Conservation (phyloP, 2,113 vertebrate species). For the Equus quagga region DNA sequence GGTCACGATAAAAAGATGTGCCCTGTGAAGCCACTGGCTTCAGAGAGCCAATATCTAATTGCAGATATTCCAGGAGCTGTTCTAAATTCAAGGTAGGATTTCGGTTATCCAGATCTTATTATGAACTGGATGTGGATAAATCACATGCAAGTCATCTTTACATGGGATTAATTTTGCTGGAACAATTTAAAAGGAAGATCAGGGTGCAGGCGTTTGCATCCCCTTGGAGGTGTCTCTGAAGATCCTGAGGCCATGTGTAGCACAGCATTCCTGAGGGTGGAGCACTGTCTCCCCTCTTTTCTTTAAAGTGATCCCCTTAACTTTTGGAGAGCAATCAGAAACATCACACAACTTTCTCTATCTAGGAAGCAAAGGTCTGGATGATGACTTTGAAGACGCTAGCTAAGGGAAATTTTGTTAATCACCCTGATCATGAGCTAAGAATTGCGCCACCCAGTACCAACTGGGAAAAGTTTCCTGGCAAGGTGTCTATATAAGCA, state of each 20-base stretch:
- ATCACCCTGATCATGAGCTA: not conserved
- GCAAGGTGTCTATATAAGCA: not conserved
- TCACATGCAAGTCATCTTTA: not conserved
- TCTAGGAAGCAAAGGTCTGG: not conserved
- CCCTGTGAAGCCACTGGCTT: not conserved
- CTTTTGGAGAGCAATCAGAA: not conserved
- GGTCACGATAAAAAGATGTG: slow-evolving; percentile 3
- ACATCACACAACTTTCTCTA: not conserved
- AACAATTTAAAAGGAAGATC: not conserved
- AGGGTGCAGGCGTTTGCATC: not conserved
- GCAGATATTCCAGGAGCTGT: not conserved
- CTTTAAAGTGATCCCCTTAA: not conserved
- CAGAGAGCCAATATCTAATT: not conserved
- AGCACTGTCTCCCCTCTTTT: not conserved
- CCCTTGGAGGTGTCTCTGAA: not conserved
- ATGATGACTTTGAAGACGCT: not conserved
- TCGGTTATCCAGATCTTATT: not conserved
- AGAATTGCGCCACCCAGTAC: not conserved
- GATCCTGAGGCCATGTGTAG: fast-evolving
- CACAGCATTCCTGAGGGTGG: not conserved
- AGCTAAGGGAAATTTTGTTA: not conserved
- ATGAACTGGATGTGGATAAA: not conserved
- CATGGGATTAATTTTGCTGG: not conserved
- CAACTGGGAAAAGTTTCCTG: not conserved
- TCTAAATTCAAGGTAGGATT: not conserved